phyloP scores from a whole-genome alignment of 2,113 vertebrate genomes.

The Ciconia boyciana region DNA sequence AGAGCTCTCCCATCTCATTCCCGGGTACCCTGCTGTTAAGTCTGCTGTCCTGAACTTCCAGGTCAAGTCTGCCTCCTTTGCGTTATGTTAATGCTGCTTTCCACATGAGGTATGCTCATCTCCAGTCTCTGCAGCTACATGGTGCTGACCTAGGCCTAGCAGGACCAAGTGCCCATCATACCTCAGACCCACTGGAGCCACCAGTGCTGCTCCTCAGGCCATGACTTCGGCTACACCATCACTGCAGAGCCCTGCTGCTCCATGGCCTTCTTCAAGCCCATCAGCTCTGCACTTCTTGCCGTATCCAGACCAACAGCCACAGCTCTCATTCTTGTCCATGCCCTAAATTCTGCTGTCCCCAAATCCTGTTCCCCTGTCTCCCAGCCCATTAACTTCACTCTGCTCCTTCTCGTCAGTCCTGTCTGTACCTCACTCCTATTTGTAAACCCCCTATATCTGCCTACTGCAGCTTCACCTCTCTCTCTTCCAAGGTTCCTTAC shows the following conservation, averaged over 20 bases:
- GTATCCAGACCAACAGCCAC: not conserved
- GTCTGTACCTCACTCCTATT: not conserved
- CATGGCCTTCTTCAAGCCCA: not conserved
- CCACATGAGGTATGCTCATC: not conserved
- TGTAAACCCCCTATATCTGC: not conserved
- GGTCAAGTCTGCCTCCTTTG: not conserved
- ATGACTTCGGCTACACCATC: not conserved
- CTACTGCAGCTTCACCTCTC: not conserved
- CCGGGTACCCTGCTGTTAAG: not conserved
- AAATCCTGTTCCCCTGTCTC: not conserved
- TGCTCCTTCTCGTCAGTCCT: not conserved
- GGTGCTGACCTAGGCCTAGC: not conserved
- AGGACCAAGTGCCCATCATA: rapidly evolving
- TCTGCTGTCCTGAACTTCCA: not conserved
- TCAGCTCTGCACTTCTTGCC: not conserved
- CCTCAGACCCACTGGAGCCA: not conserved
- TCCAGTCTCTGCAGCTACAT: not conserved
- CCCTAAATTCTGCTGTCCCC: not conserved
- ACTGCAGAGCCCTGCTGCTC: not conserved
- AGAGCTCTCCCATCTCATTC: not conserved
- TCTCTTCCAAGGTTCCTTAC: not conserved
- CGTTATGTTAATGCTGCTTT: not conserved
- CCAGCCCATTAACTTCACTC: not conserved
- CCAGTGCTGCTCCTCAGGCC: not conserved
- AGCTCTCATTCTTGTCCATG: not conserved